Percentiles rank a stretch among this genome's conserved stretches.
Conservation (phyloP, 2,888 invertebrate species). For the Xylocampa areola region DNA sequence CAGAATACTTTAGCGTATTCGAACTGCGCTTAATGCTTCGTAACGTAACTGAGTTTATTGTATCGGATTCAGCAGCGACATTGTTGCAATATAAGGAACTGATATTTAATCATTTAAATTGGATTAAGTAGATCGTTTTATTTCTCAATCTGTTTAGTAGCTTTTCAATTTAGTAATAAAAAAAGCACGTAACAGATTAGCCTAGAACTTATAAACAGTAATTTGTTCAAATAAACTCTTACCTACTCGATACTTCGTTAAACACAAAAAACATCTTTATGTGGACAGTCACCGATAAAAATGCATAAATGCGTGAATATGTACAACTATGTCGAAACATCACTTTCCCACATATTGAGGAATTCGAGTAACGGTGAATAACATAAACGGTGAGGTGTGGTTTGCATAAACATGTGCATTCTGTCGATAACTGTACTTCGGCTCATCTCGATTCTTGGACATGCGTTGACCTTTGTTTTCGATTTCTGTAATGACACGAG, state of each 20-base stretch:
- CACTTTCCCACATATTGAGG: constrained; percentile 54
- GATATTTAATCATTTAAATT: neutral
- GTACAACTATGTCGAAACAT: constrained; percentile 20
- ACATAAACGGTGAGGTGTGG: constrained; percentile 54
- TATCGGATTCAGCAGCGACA: neutral
- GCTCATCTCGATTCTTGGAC: constrained; percentile 39
- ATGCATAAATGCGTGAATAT: constrained; percentile 41
- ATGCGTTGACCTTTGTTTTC: constrained; percentile 43
- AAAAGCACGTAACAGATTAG: neutral
- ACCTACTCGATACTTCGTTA: neutral
- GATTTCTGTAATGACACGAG: constrained; percentile 24
- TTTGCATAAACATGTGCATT: constrained; percentile 58
- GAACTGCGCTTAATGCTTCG: too few species aligned
- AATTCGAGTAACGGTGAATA: constrained; percentile 61
- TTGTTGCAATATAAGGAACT: constrained; percentile 1
- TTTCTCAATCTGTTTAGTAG: constrained; percentile 3
- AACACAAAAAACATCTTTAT: neutral
- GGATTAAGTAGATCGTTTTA: constrained; percentile 14
- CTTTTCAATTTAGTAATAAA: neutral
- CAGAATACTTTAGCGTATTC: too few species aligned
- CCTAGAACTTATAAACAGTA: too few species aligned
- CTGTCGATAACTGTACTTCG: constrained; percentile 55
- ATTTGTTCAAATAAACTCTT: neutral
- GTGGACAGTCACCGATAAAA: constrained; percentile 20
- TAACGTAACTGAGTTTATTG: constrained; percentile 1